Evolutionary conservation across 2,888 invertebrate genomes (phyloP), one percentile per base, ranked within the genome.

Genomic region (Pardosa pseudoannulata): DNA sequence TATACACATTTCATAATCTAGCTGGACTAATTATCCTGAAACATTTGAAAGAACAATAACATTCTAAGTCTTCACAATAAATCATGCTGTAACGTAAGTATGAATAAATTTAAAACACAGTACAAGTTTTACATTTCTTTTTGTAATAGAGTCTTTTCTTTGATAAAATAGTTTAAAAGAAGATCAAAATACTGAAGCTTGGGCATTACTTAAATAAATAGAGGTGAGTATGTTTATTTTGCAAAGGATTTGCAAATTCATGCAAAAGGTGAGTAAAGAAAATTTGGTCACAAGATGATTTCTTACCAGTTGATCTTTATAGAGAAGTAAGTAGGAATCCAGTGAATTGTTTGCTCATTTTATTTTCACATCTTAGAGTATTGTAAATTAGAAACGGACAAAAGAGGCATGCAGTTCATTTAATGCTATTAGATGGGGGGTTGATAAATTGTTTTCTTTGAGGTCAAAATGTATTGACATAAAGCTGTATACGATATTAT

Each of bases 401-500:
- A 70, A 75, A 29, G 29, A 72, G 50, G 68, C 46, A 39, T 76
- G 72, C 50, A 62, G 31, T 50, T 78, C 31, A 85, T 73, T 72
- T 68, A 73, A 46, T 72, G 41, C 71, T 78, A 71, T 78, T 78
- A 76, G 76, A 71, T 56, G 46, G 62, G 82, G 78, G 78, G 46
- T 29, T 78, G 13, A 31, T 56, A 73, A 72, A 31, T 56, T 73
- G 73, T 68, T 68, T 78, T 71, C 56, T 73, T 85, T 85, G 67
- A 36, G 46, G 81, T 81, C 80, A 74, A 75, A 76, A 62, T 85
- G 74, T 67, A 78, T 67, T 75, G 86, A 75, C 56, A 71, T 85
- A 67, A 79, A 73, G 67, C 70, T 86, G 86, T 86, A 86, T 86
- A 86, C 78, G 82, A 76, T 85, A 78, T 73, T 64, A 78, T 85